These are phyloP conservation scores for Subacronicta megacephala DNA, from an alignment of 2,888 invertebrate species.

Conservation along the genomic window DNA sequence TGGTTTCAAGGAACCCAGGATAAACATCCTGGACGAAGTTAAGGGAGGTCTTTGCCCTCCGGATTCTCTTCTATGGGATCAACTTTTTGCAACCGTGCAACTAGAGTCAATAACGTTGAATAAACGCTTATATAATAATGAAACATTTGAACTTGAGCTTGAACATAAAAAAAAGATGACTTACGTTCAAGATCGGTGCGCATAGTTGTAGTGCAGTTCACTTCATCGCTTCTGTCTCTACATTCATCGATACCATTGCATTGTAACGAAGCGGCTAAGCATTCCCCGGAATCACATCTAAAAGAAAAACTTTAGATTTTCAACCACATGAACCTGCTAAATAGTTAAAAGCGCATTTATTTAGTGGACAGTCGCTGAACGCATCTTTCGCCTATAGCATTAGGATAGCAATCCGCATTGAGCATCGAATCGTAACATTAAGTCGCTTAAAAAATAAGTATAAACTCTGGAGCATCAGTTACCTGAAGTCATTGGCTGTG, in stretches of 20 bases:
- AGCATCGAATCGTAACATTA: conserved; percentile 9
- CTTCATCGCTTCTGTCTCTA: conserved; percentile 89
- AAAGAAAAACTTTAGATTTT: conserved; percentile 59
- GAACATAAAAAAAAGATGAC: conserved; percentile 26
- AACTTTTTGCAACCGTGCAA: no score
- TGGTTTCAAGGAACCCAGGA: no score
- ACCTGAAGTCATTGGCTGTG: conserved; percentile 80
- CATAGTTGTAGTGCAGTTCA: conserved; percentile 81
- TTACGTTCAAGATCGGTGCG: conserved; percentile 62
- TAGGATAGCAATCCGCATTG: conserved; percentile 33
- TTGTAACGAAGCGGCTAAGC: conserved; percentile 75
- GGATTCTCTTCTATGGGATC: no score
- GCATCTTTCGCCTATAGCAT: conserved; percentile 42
- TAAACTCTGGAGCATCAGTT: conserved; percentile 53
- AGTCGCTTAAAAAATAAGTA: background rate
- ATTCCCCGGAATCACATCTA: conserved; percentile 85
- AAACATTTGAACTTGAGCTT: no score
- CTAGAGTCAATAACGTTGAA: no score
- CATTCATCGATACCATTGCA: conserved; percentile 91
- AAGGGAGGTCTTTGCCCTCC: no score
- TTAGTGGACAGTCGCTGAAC: conserved; percentile 24
- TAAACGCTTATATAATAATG: no score
- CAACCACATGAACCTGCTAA: conserved; percentile 20
- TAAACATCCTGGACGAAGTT: no score
- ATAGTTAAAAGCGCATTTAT: background rate